Evolutionary conservation across 2,888 invertebrate species (phyloP).

Genomic region (Blomia tropicalis): DNA sequence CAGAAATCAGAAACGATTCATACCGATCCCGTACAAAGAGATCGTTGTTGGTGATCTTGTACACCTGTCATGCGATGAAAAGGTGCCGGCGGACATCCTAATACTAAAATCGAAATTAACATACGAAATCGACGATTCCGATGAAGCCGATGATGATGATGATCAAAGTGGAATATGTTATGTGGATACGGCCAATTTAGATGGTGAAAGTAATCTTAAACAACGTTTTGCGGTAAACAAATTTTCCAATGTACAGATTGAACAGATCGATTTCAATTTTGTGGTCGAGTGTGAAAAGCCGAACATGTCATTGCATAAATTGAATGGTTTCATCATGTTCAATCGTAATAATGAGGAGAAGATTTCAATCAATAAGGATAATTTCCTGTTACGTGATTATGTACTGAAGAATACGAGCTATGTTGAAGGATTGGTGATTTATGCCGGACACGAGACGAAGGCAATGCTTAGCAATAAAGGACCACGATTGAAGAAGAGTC

Average conservation of each 20-base stretch:
- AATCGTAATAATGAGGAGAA: background rate
- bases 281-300: slow-evolving; percentile 81
- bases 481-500: slow-evolving; percentile 78
- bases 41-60: slow-evolving; percentile 66
- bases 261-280: slow-evolving; percentile 46
- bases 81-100: slow-evolving; percentile 60
- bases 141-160: slow-evolving; percentile 36
- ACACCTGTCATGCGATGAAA: slow-evolving; percentile 48
- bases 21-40: slow-evolving; percentile 72
- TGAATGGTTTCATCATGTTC: slow-evolving; percentile 72
- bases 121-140: too few species aligned
- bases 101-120: slow-evolving; percentile 36
- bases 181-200: slow-evolving; percentile 94
- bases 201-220: slow-evolving; percentile 96
- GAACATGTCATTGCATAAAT: slow-evolving; percentile 85
- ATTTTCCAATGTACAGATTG: background rate
- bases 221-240: slow-evolving; percentile 13
- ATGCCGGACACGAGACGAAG: slow-evolving; percentile 93
- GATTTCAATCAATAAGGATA: slow-evolving; percentile 68
- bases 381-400: slow-evolving; percentile 80
- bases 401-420: slow-evolving; percentile 88
- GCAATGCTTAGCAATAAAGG: slow-evolving; percentile 94
- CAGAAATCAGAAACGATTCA: slow-evolving; percentile 32
- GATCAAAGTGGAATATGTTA: slow-evolving; percentile 96
- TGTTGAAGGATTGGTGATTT: slow-evolving; percentile 88